A percentile compares a stretch with the other conserved stretches of the same genome.
phyloP scores from a whole-genome alignment of 2,888 invertebrate genomes.

The Acanthosepion esculentum region DNA sequence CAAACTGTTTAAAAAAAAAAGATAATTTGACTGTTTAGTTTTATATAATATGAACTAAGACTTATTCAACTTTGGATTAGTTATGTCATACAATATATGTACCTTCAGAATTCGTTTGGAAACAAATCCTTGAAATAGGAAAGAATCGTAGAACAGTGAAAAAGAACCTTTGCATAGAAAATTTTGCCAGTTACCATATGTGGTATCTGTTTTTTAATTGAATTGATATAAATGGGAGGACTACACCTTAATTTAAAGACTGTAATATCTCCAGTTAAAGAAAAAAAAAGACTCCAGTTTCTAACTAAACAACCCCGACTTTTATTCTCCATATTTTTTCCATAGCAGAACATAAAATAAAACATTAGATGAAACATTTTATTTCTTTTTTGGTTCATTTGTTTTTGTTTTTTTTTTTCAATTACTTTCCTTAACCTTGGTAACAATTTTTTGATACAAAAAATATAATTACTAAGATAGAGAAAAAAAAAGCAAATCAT shows the following conservation, averaged over 20 bases:
- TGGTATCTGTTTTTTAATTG: no score
- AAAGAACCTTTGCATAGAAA: no score
- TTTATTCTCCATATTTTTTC: not conserved
- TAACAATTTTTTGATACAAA: no score
- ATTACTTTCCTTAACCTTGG: constrained; percentile 6
- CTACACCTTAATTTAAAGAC: not conserved
- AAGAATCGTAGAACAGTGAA: no score
- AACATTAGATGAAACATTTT: not conserved
- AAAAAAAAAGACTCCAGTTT: not conserved
- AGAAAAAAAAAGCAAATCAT: not conserved
- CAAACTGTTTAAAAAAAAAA: no score
- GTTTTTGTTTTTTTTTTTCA: not conserved
- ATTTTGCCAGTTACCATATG: no score
- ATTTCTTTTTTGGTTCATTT: not conserved
- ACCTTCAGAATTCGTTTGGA: no score
- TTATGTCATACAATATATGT: no score
- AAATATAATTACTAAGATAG: not conserved
- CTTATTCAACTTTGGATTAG: no score
- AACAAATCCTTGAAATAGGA: no score
- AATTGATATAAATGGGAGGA: not conserved
- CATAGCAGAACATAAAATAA: not conserved
- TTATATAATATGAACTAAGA: no score
- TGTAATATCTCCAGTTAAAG: not conserved
- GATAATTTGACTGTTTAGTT: no score
- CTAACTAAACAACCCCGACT: not conserved